Evolutionary conservation across 2,797 vertebrate genomes (phyloP).

Genomic region (Epinephelus malabaricus): DNA sequence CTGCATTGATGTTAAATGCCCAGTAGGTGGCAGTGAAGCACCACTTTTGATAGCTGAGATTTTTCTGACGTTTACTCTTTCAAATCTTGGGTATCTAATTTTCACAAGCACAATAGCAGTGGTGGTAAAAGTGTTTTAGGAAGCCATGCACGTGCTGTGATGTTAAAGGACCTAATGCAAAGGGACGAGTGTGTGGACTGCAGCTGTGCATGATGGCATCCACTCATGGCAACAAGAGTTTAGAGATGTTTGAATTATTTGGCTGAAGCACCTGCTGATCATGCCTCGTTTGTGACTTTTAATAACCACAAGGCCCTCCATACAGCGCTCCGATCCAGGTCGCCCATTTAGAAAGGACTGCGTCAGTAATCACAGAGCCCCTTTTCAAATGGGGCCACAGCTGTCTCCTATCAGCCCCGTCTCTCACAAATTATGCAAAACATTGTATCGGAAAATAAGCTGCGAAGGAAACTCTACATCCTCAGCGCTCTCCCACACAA

Average conservation of each 20-base stretch:
- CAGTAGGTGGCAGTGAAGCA: conserved; percentile 59
- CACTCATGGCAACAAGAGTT: background rate
- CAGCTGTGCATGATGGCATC: background rate
- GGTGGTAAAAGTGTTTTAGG: background rate
- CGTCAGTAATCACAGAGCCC: background rate
- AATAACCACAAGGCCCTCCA: background rate
- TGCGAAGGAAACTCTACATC: background rate
- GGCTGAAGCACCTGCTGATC: background rate
- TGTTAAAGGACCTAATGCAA: background rate
- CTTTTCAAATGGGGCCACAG: background rate
- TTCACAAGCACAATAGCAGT: background rate
- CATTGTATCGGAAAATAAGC: background rate
- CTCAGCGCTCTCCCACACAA: background rate
- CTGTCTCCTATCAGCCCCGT: background rate
- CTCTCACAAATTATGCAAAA: background rate
- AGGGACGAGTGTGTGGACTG: background rate
- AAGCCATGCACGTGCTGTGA: background rate
- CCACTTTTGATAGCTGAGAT: conserved; percentile 10
- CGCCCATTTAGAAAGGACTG: background rate
- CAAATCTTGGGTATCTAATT: background rate
- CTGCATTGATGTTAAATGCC: background rate
- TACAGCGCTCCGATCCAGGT: background rate
- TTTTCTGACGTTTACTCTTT: background rate
- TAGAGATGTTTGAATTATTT: background rate
- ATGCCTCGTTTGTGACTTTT: background rate